Conservation (phyloP, 2,888 invertebrate genomes). For the Dolichopus griseipennis region DNA sequence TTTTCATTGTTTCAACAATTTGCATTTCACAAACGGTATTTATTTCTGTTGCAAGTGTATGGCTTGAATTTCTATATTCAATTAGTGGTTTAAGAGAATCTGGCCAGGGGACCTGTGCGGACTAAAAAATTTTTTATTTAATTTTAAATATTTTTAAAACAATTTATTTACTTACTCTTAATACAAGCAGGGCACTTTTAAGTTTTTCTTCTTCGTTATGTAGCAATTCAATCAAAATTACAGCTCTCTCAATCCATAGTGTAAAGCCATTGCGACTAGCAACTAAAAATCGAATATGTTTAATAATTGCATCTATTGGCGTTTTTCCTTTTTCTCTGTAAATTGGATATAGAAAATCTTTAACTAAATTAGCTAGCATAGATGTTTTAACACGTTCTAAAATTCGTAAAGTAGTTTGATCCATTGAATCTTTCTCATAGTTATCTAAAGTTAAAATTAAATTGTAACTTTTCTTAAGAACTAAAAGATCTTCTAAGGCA, state of each 20-base stretch:
- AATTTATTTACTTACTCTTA: conserved; percentile 27
- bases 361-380: conserved; percentile 35
- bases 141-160: neutral
- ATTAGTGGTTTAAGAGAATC: conserved; percentile 33
- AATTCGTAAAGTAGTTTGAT: conserved; percentile 38
- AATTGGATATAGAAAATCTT: conserved; percentile 40
- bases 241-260: conserved; percentile 38
- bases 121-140: conserved; percentile 22
- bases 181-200: conserved; percentile 34
- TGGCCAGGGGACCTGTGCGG: conserved; percentile 42
- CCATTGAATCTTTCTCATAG: conserved; percentile 37
- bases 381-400: conserved; percentile 39
- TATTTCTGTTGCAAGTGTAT: conserved; percentile 38
- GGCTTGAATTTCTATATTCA: conserved; percentile 37
- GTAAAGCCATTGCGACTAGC: conserved; percentile 33
- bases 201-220: conserved; percentile 41
- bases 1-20: conserved; percentile 41
- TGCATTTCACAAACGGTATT: conserved; percentile 39
- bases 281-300: conserved; percentile 36
- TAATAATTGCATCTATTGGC: conserved; percentile 33
- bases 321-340: conserved; percentile 37
- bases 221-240: conserved; percentile 35
- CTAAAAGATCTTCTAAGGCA: conserved; percentile 36
- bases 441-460: conserved; percentile 38
- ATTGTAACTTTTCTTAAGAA: conserved; percentile 38